Base-by-base conservation (phyloP, 2,797 vertebrate genomes). In the Echeneis naucrates region DNA sequence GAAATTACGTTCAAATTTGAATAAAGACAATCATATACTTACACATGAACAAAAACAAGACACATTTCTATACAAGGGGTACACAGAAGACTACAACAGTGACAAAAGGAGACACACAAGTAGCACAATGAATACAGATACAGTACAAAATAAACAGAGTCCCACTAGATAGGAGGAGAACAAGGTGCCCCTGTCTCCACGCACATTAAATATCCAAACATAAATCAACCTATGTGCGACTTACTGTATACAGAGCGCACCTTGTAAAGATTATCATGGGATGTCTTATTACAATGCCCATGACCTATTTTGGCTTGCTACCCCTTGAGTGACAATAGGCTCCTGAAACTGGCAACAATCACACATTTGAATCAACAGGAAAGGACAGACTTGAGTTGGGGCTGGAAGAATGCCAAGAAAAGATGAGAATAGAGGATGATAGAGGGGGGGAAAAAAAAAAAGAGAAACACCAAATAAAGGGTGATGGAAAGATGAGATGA, bases 401-500 rank as follows among this genome's bases (percentile, higher is more conserved):
- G 52, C 24, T 60, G 27, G 53, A 79, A 71, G 54, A 67, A 72
- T 50, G 60, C 52, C 47, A 78, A 47, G 17, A 48, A 63, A 71
- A 53, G 26, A 82, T 13, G n/a, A 80, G 45, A 47, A 63, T 12
- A 55, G 48, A 32, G 37, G n/a, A 11, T 61, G 50, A 57, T 9
- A 8, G 32, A 24, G n/a, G n/a, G n/a, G n/a, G n/a, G n/a, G n/a
- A n/a, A 11, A 33, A 35, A 14, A 59, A 55, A 62, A 54, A 24
- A 44, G 45, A 74, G 24, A 65, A 23, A 42, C 0, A 50, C 26
- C 45, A 55, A 86, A 75, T 55, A 47, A 74, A 42, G 32, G 71
- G 53, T 38, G 47, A 77, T 77, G 58, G 65, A 63, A 78, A 81
- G 65, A 80, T 76, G 77, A 86, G 74, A 82, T 77, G 50, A 54